A percentile compares a stretch with the other conserved stretches of the same genome.
Evolutionary conservation across 2,888 invertebrate genomes (phyloP).

Genomic region (Temnothorax rugatulus): DNA sequence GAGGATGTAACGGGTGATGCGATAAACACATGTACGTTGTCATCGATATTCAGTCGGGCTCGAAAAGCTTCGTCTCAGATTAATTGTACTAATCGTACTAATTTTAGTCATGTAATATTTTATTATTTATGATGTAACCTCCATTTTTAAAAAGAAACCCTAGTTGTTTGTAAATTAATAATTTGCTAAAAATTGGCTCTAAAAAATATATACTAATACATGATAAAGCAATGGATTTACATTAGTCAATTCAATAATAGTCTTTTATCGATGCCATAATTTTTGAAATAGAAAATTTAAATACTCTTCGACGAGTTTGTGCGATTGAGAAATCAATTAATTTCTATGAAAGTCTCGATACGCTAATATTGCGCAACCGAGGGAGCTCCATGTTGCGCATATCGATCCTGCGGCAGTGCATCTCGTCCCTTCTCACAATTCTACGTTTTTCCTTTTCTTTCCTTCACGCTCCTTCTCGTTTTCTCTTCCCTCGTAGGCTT

Average conservation of each 20-base stretch:
- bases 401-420: conserved; percentile 69
- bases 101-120: background rate
- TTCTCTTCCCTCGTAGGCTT: conserved; percentile 52
- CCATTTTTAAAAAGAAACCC: background rate
- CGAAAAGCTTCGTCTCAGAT: background rate
- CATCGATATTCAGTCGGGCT: conserved; percentile 24
- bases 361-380: conserved; percentile 71
- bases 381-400: conserved; percentile 67
- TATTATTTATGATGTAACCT: background rate
- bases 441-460: conserved; percentile 48
- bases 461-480: conserved; percentile 9
- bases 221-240: background rate
- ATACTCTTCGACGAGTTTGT: background rate
- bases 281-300: background rate
- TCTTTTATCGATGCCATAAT: background rate
- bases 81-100: background rate
- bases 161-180: background rate
- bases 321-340: conserved; percentile 66
- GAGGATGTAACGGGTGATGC: conserved; percentile 54
- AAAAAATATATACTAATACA: background rate
- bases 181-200: background rate
- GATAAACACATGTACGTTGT: conserved; percentile 39
- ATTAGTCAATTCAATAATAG: background rate
- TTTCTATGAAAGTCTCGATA: conserved; percentile 62
- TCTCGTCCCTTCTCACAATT: conserved; percentile 63